Evolutionary conservation across 1,140 invertebrate genomes (phyloP).

Genomic region (Spodoptera frugiperda): DNA sequence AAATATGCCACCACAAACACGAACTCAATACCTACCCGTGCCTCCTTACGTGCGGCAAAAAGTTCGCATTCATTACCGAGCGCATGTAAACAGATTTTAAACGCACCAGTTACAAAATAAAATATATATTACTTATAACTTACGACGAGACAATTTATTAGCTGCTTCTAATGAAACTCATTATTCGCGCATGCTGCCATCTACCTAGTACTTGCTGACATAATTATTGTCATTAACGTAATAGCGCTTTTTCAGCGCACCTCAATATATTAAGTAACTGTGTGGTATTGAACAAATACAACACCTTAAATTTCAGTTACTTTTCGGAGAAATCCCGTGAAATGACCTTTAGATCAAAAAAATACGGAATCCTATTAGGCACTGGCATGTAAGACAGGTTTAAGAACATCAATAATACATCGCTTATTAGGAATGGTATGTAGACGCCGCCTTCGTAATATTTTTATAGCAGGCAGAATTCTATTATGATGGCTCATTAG

Average conservation of each 20-base stretch:
- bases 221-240: not conserved
- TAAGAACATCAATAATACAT: conserved; percentile 2
- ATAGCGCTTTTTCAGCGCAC: not conserved
- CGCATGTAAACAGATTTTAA: conserved; percentile 38
- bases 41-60: conserved; percentile 37
- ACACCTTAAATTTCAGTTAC: too few relatives aligned
- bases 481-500: conserved; percentile 12
- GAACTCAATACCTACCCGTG: conserved; percentile 49
- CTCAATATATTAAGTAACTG: too few relatives aligned
- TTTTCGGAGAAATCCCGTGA: not conserved
- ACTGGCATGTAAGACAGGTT: not conserved
- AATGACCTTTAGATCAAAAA: not conserved
- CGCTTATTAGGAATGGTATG: conserved; percentile 35
- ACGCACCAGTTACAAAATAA: conserved; percentile 30
- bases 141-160: conserved; percentile 28
- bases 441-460: conserved; percentile 36
- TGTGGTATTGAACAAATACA: too few relatives aligned
- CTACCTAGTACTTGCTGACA: conserved; percentile 11
- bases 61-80: conserved; percentile 40
- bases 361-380: not conserved
- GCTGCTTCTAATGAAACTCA: conserved; percentile 29
- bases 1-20: conserved; percentile 59
- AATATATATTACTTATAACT: conserved; percentile 22
- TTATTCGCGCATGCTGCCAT: conserved; percentile 8
- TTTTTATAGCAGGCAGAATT: conserved; percentile 22